These are phyloP conservation scores for Flexamia atlantica DNA, from an alignment of 2,888 invertebrate species.

Conservation along the genomic window DNA sequence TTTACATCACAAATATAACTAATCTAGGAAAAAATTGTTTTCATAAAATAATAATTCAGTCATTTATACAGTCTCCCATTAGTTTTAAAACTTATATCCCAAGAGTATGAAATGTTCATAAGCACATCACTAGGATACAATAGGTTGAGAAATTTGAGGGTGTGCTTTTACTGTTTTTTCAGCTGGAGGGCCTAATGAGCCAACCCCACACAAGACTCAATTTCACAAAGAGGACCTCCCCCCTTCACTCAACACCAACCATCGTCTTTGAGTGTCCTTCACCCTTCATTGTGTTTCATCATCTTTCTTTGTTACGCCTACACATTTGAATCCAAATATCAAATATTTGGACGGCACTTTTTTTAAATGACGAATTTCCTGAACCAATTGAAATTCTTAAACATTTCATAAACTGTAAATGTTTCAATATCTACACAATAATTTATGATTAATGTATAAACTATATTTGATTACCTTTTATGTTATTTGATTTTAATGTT, in stretches of 20 bases:
- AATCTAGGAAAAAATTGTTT: no score
- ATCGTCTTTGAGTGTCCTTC: conserved; percentile 36
- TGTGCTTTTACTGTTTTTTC: conserved; percentile 9
- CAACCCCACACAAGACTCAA: conserved; percentile 45
- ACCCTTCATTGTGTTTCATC: conserved; percentile 45
- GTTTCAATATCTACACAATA: no score
- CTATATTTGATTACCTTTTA: no score
- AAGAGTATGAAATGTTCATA: not conserved
- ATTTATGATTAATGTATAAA: no score
- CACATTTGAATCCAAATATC: conserved; percentile 5
- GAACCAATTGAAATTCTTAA: no score
- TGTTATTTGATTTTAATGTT: no score
- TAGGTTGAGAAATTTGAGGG: not conserved
- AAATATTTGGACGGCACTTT: not conserved
- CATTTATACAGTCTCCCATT: no score
- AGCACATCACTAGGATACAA: not conserved
- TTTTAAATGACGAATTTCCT: no score
- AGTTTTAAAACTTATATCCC: no score
- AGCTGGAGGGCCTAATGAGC: conserved; percentile 37
- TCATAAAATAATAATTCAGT: no score
- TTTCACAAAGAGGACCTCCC: conserved; percentile 35
- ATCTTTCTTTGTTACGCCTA: conserved; percentile 37
- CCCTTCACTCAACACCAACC: conserved; percentile 14
- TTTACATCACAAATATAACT: no score
- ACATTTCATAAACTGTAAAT: no score